Percentiles rank a stretch among this genome's conserved stretches.
These are phyloP conservation scores for Hydractinia symbiolongicarpus DNA, from an alignment of 30 jellyfish, hydroid and myxozoan genomes.

Conservation along the genomic window DNA sequence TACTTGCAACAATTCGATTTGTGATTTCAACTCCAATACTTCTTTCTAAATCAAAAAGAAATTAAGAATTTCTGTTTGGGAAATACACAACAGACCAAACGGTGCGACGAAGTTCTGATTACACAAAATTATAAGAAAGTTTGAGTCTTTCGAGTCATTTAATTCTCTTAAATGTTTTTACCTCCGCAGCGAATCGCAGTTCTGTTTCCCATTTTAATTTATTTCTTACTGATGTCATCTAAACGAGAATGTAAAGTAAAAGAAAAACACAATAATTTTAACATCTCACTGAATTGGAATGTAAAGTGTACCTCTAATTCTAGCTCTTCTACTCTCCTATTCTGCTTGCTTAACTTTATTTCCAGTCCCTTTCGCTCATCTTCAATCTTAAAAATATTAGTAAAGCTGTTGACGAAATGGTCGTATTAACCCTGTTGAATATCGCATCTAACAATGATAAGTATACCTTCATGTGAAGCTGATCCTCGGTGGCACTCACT, in stretches of 20 bases:
- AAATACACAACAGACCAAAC: background rate
- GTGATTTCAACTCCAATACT: slow-evolving; percentile 6
- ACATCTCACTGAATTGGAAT: background rate
- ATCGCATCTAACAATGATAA: background rate
- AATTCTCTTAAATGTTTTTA: background rate
- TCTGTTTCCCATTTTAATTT: slow-evolving; percentile 1
- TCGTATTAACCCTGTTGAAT: slow-evolving; percentile 12
- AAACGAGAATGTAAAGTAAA: background rate
- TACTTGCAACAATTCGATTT: background rate
- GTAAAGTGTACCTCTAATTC: background rate
- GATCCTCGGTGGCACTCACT: slow-evolving; percentile 14
- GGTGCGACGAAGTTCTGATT: background rate
- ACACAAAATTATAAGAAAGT: background rate
- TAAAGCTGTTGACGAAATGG: slow-evolving; percentile 29
- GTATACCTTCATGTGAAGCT: slow-evolving; percentile 6
- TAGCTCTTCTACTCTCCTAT: background rate
- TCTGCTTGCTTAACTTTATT: background rate
- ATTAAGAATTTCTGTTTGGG: background rate
- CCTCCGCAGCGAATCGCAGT: slow-evolving; percentile 14
- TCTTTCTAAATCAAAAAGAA: background rate
- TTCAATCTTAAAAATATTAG: slow-evolving; percentile 29
- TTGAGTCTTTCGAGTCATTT: too few species aligned
- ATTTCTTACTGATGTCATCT: background rate
- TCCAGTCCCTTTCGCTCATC: slow-evolving; percentile 25
- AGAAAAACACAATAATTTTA: too few species aligned